phyloP scores from a whole-genome alignment of 2,888 invertebrate species.

The Caenorhabditis doughertyi region DNA sequence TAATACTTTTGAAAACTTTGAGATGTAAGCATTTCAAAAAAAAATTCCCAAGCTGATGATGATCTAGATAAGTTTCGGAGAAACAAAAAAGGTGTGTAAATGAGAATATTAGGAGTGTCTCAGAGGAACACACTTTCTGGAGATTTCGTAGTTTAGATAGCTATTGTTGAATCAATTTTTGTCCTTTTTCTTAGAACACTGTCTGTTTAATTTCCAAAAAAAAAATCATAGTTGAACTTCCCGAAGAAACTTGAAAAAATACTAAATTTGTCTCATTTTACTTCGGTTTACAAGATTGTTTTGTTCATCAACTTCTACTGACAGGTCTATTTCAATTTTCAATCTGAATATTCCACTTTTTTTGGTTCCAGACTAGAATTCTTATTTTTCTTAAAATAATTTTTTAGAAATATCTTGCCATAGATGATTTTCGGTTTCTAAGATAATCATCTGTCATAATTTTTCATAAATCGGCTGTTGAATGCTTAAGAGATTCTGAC shows the following conservation, averaged over 20 bases:
- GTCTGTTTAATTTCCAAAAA: background rate
- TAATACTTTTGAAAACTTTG: background rate
- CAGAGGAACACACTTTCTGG: background rate
- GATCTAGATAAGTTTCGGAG: conserved; percentile 20
- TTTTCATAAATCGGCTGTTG: background rate
- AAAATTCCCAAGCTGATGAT: background rate
- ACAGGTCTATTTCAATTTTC: too few species aligned
- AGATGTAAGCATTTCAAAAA: background rate
- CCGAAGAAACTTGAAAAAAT: too few species aligned
- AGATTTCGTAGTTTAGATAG: conserved; percentile 29
- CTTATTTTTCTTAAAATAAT: too few species aligned
- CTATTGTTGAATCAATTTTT: background rate
- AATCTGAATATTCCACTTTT: too few species aligned
- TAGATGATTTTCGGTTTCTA: background rate
- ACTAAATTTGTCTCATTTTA: too few species aligned
- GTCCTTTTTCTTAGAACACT: background rate
- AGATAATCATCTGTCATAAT: background rate
- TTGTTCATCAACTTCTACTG: too few species aligned
- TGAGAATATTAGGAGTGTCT: conserved; percentile 26
- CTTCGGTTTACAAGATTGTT: too few species aligned
- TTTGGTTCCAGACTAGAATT: too few species aligned
- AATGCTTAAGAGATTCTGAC: background rate
- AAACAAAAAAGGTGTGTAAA: conserved; percentile 23
- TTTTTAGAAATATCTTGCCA: too few species aligned
- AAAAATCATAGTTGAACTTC: too few species aligned